Base-by-base conservation (phyloP, 92 coral and sea anemone species). In the Palythoa grandiflora region DNA sequence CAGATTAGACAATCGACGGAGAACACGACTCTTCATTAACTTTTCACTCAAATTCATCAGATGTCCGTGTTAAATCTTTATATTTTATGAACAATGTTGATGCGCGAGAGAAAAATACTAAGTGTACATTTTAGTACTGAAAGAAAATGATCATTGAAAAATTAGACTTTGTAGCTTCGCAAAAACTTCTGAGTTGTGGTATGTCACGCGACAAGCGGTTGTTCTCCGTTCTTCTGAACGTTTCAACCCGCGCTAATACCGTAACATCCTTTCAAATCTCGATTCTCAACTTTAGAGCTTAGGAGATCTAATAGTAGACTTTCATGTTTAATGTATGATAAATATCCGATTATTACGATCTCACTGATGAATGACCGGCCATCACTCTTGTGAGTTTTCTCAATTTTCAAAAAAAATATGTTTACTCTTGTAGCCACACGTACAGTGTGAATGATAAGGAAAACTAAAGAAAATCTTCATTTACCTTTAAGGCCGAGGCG, bases 401-500 rank as follows among this genome's bases (percentile, higher is more conserved):
- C 35, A 16, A 38, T 5, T 16, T 19, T 70, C 2, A 37, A 52
- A 19, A 53, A 57, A 52, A 54, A 52, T 57, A 52, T 17, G 2
- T 15, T 28, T 17, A 21, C 21, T 47, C 70, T 9, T 54, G 70
- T 9, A 35, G 83, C 28, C 28, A 28, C 83, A 14, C 12, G 36
- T 9, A 80, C 16, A 59, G 65, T 17, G 65, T 59, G 83, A 66
- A 78, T 38, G 60, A 59, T 61, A 28, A 72, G 21, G 47, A 57
- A 36, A 84, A 51, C 14, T 37, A 19, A 37, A 12, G 28, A 3
- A 59, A 54, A 59, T 14, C 57, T 21, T 37, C 38, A 54, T 88
- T 88, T 80, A 95, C 98, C 98, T 93, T 95, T 17, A 95, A 79
- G 81, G 98, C 98, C 10, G 98, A 94, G 53, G 96, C 98, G 60